A percentile compares a stretch with the other conserved stretches of the same genome.
These are phyloP conservation scores for Bufo bufo DNA, from an alignment of 2,113 vertebrate species.

Conservation along the genomic window DNA sequence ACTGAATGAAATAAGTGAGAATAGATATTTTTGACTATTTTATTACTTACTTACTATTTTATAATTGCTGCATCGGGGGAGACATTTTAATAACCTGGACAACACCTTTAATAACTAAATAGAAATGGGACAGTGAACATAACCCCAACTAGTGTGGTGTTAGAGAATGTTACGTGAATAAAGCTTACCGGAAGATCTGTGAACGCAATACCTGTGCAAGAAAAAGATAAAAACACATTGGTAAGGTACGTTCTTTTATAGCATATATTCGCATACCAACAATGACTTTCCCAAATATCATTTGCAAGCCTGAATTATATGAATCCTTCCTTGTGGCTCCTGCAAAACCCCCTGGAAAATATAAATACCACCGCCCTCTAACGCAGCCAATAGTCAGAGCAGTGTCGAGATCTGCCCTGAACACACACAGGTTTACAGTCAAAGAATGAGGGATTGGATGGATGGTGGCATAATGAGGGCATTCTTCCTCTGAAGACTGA, in stretches of 20 bases:
- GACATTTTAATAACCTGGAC: no score
- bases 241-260: background rate
- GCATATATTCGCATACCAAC: background rate
- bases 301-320: background rate
- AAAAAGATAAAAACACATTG: background rate
- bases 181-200: slow-evolving; percentile 59
- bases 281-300: background rate
- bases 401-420: background rate
- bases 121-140: background rate
- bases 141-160: background rate
- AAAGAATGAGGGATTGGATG: background rate
- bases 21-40: no score
- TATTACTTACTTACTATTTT: no score
- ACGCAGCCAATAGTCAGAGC: background rate
- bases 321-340: no score
- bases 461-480: background rate
- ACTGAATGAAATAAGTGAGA: no score
- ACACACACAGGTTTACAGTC: background rate
- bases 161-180: background rate
- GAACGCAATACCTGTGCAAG: slow-evolving; percentile 53
- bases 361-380: background rate
- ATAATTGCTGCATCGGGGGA: no score
- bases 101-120: background rate
- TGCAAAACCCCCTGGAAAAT: background rate
- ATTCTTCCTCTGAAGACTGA: background rate